Base-by-base conservation (phyloP, 2,888 invertebrate species). In the Ennomos erosarius region DNA sequence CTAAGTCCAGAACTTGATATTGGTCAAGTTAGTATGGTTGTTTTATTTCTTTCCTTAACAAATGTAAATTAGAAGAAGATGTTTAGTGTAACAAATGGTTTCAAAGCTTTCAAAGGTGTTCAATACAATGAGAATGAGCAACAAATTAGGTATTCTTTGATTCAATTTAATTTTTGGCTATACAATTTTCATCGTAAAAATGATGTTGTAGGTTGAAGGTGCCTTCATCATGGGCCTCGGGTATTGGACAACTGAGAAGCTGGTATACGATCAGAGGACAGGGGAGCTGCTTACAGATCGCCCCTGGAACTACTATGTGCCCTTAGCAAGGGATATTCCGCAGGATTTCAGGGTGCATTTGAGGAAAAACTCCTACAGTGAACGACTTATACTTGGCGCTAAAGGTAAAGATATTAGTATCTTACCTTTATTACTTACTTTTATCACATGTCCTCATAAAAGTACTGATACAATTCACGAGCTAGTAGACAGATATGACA, bases 231-330 rank as follows among this genome's bases (percentile, higher is more conserved):
- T 95, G 95, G 95, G 85, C 63, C 77, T 82, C 10, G 96, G 96
- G 0, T 95, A 94, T 73, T 95, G 94, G 93, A 94, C 95, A 0
- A 87, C 85, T 0, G 96, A 96, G 77, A 90, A 95, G 52, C 73
- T 95, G 10, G 65, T 74, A 0, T 94, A 93, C 69, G 91, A 94
- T 67, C 74, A 88, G 6, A 76, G 82, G 9, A 93, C 94, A 9
- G 96, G 95, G 1, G 83, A 89, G 65, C 73, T 95, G 4, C 81
- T 95, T 8, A 95, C 95, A 10, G 90, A 94, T 70, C 90, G 95
- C 42, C 94, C 95, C 11, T 96, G 96, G 96, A 93, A 91, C 65
- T 95, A 95, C 74, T 93, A 94, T 72, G 90, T 94, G 8, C 95
- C 95, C 0, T 94, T 94, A 16, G 91, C 93, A 0, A 94, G 93